Evolutionary conservation across 2,797 vertebrate species (phyloP), one percentile per base, ranked within the genome.

Genomic region (Xerus rutilus): DNA sequence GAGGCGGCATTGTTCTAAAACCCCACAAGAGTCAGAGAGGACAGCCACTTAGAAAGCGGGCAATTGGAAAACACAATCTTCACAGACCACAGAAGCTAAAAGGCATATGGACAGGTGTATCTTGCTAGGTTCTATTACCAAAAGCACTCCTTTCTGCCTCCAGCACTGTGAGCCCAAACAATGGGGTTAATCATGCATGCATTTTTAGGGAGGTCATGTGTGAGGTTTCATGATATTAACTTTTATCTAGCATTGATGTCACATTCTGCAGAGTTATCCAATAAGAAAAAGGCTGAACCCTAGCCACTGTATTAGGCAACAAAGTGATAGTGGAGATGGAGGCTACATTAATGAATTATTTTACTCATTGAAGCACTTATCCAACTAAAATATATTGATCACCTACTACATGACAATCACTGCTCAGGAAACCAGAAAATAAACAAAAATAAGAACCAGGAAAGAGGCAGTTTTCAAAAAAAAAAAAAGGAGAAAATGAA

Each of bases 351-450:
- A 78, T 52, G 85, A 21, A 30, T 28, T 30, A 32, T 28, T 62
- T 23, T 28, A 65, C 64, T 65, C 25, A 65, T 32, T 67, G 69
- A 82, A 82, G 74, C 57, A 65, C 77, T 49, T 32, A n/a, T 74
- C 65, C 52, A 65, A 39, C 59, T 89, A 89, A 45, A 83, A 49
- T 73, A 30, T 65, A 39, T 39, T 47, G 18, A 86, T 57, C 9
- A 81, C 57, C 67, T 73, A 25, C n/a, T 79, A 64, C 23, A 17
- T 72, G 21, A 64, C 64, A 81, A 11, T 30, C 47, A 65, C 14
- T 21, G 78, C 64, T 67, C 81, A 88, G 30, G 35, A 54, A 93
- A 88, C 72, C 23, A 57, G 88, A 72, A 91, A 78, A 72, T 25
- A 39, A 39, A 76, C 47, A 77, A 78, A 23, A 62, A 62, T 39